Conservation (phyloP, 2,113 vertebrate species). For the Entosphenus tridentatus region DNA sequence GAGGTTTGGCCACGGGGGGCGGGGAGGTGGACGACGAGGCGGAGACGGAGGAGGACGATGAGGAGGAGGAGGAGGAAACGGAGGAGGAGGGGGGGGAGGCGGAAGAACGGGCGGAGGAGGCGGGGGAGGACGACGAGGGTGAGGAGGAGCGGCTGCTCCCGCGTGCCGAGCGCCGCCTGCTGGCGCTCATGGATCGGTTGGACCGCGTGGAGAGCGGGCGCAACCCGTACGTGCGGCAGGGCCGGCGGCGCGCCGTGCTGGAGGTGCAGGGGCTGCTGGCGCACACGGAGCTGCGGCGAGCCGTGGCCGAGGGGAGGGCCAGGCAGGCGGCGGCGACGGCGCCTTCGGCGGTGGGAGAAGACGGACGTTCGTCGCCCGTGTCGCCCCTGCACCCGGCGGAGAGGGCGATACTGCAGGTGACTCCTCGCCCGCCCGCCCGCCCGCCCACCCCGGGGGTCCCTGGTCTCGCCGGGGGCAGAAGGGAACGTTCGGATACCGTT, state of each 20-base stretch:
- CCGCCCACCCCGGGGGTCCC: neutral
- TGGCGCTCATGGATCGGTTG: constrained; percentile 48
- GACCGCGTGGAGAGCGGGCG: constrained; percentile 64
- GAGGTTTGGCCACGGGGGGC: neutral
- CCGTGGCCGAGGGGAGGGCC: constrained; percentile 16
- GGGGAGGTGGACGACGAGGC: neutral
- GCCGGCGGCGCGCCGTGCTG: constrained; percentile 59
- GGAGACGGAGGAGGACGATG: neutral
- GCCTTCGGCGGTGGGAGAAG: neutral
- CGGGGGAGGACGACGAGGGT: neutral
- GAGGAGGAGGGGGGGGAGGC: too few species aligned
- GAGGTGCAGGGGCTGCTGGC: constrained; percentile 71
- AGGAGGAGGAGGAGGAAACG: neutral
- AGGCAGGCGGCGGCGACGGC: neutral
- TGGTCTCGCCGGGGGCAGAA: too few species aligned
- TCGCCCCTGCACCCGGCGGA: neutral
- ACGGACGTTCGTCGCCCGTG: neutral
- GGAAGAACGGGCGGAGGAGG: neutral
- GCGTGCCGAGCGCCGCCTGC: constrained; percentile 19
- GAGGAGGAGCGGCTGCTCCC: neutral
- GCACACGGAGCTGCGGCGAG: constrained; percentile 20
- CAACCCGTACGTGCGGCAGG: constrained; percentile 88
- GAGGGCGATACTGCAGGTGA: neutral
- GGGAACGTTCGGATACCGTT: too few species aligned
- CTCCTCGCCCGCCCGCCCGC: neutral